Evolutionary conservation across 1,140 invertebrate species (phyloP).

Genomic region (Sarcophaga peregrina): DNA sequence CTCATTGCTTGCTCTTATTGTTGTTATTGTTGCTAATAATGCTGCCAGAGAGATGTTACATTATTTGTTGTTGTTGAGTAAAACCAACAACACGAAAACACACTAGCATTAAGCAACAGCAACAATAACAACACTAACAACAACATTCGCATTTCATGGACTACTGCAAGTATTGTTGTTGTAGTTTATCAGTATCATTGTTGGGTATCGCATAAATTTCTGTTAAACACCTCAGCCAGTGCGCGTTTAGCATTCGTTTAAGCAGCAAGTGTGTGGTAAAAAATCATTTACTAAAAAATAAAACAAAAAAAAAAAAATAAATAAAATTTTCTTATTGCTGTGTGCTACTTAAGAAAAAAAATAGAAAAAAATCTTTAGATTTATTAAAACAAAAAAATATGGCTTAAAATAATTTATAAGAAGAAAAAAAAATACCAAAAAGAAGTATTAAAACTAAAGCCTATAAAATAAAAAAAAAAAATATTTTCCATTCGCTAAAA

Average conservation of each 20-base stretch:
- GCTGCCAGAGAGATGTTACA: neutral
- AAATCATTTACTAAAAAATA: neutral
- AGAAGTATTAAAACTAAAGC: neutral
- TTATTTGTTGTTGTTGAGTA: neutral
- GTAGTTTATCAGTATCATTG: neutral
- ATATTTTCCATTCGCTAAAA: neutral
- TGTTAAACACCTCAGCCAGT: slow-evolving; percentile 29
- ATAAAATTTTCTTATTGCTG: neutral
- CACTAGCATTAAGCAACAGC: slow-evolving; percentile 6
- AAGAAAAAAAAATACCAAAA: neutral
- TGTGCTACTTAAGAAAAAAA: too few relatives aligned
- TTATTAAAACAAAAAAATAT: neutral
- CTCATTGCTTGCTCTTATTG: neutral
- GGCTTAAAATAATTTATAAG: neutral
- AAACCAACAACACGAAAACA: neutral
- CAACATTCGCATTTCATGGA: neutral
- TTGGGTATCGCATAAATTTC: slow-evolving; percentile 1
- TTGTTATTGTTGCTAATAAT: neutral
- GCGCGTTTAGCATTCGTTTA: slow-evolving; percentile 35
- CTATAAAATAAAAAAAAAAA: slow-evolving; percentile 7
- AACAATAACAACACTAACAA: slow-evolving; percentile 6
- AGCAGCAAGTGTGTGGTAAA: slow-evolving; percentile 9
- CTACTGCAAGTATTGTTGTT: neutral
- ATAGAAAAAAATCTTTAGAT: too few relatives aligned
- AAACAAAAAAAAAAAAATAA: neutral